Base-by-base conservation (phyloP, 2,888 invertebrate species). In the Apoda limacodes region DNA sequence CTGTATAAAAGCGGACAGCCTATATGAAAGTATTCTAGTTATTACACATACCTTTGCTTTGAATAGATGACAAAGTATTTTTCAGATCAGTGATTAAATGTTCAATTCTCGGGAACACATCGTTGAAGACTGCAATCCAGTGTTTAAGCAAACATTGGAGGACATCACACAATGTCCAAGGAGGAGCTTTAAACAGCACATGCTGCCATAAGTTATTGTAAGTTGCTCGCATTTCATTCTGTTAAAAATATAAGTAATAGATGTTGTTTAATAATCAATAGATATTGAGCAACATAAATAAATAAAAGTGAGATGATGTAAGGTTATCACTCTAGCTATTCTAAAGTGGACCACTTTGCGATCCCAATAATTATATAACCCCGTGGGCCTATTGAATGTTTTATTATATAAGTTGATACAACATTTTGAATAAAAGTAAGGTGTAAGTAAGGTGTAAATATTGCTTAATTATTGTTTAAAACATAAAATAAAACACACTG, bases 111-210 rank as follows among this genome's bases (percentile, higher is more conserved):
- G 78, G 78, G 46, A 80, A 80, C 13, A 80, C 78, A 13, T 82
- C 78, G 35, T 58, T 67, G 66, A 87, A 86, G 7, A 86, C 83
- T 0, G 84, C 76, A 5, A 74, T 55, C 86, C 86, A 87, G 53
- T 86, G 85, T 49, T 82, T 82, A 31, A 82, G 66, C 42, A 86
- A 60, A 40, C 83, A 82, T 34, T 70, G 65, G 10, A 86, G 53
- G 29, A 84, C 83, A 30, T 83, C 82, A 3, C 48, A 35, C 21
- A 86, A 50, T 3, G 67, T 55, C 85, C 86, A 86, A 1, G 86
- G 85, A 2, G 84, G 83, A 26, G 81, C 60, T 30, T 83, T 67
- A 50, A 76, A 67, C 5, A 84, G 46, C 34, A 85, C 81, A 31
- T 72, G 76, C 26, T 68, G 60, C 83, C 84, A 84, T 1, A 74